phyloP scores from a whole-genome alignment of 2,113 vertebrate species.

The Crotalus tigris region DNA sequence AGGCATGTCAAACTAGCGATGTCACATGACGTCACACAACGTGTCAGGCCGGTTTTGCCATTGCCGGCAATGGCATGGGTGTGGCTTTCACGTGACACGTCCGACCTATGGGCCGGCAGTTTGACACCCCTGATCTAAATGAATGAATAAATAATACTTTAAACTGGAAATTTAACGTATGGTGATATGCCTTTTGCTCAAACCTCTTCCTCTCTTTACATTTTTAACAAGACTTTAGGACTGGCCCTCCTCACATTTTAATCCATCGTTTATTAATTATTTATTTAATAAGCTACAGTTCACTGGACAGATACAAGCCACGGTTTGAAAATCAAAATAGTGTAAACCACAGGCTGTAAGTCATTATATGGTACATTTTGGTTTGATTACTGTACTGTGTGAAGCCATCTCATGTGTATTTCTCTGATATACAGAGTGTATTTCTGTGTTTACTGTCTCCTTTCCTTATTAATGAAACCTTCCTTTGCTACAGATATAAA shows the following conservation, averaged over 20 bases:
- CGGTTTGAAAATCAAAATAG: not conserved
- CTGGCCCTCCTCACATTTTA: not conserved
- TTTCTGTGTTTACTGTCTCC: not conserved
- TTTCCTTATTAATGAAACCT: not conserved
- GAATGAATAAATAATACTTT: not conserved
- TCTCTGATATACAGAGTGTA: not conserved
- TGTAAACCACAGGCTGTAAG: not conserved
- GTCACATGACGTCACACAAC: no score
- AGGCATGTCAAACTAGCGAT: no score
- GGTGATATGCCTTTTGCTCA: not conserved
- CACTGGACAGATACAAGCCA: not conserved
- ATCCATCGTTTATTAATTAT: not conserved
- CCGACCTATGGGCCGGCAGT: no score
- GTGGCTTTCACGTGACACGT: rapidly evolving
- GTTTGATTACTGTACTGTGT: not conserved
- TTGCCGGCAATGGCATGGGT: no score
- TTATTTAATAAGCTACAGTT: not conserved
- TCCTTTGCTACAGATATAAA: constrained; percentile 81
- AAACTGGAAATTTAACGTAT: not conserved
- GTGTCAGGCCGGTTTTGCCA: no score
- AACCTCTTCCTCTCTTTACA: not conserved
- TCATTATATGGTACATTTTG: not conserved
- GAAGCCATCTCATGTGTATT: not conserved
- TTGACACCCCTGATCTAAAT: not conserved
- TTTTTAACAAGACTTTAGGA: not conserved